Percentiles rank a stretch among this genome's conserved stretches.
Evolutionary conservation across 2,113 vertebrate species (phyloP).

Genomic region (Megaceryle maxima): DNA sequence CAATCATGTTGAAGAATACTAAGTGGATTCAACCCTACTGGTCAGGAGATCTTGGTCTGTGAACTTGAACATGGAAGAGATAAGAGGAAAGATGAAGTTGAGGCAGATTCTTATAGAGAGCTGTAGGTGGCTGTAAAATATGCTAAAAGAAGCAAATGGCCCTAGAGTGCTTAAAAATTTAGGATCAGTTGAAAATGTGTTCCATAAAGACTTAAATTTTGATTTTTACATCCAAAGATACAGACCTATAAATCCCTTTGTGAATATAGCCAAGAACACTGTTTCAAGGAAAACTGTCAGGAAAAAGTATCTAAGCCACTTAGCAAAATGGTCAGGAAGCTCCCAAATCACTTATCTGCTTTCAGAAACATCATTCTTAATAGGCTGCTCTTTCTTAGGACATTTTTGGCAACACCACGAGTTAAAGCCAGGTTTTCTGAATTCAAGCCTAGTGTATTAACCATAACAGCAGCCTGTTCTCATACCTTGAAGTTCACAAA

Average conservation of each 20-base stretch:
- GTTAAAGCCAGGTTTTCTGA: neutral
- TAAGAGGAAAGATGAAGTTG: neutral
- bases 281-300: neutral
- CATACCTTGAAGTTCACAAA: neutral
- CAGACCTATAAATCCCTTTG: neutral
- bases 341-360: neutral
- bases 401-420: neutral
- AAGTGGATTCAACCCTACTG: neutral
- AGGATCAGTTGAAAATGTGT: neutral
- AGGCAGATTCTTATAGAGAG: neutral
- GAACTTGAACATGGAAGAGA: neutral
- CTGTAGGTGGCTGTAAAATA: neutral
- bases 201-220: neutral
- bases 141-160: neutral
- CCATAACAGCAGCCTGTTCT: neutral
- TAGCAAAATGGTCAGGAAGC: neutral
- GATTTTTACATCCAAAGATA: neutral
- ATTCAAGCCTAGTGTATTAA: neutral
- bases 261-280: neutral
- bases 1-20: neutral
- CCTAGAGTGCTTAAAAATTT: neutral
- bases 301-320: neutral
- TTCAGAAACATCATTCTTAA: neutral
- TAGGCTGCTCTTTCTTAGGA: neutral
- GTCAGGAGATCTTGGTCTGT: neutral